Evolutionary conservation across 2,113 vertebrate genomes (phyloP).

Genomic region (Lagenorhynchus albirostris): DNA sequence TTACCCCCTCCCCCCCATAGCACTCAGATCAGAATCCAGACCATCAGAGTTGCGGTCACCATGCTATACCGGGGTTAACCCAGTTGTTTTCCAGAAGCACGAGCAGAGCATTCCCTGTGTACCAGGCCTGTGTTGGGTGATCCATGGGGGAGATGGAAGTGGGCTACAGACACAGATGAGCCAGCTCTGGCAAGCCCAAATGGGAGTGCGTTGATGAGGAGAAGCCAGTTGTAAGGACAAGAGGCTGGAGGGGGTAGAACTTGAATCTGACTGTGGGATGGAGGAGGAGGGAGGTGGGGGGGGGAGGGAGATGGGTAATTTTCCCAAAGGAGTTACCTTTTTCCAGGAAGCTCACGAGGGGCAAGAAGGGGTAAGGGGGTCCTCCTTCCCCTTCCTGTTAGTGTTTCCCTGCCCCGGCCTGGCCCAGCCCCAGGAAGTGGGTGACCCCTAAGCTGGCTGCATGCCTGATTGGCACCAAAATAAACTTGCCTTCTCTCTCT

Average conservation of each 20-base stretch:
- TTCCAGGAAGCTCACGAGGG: slow-evolving; percentile 33
- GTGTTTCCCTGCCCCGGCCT: not conserved
- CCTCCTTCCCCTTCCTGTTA: slow-evolving; percentile 25
- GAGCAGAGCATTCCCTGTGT: not conserved
- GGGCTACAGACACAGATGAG: not conserved
- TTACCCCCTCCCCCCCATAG: not conserved
- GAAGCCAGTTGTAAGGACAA: slow-evolving; percentile 1
- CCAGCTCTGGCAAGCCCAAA: not conserved
- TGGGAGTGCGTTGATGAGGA: not conserved
- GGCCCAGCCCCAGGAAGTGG: slow-evolving; percentile 58
- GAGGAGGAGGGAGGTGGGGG: not conserved
- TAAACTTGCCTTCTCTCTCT: slow-evolving; percentile 70
- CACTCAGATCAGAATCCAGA: not conserved
- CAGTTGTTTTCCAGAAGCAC: not conserved
- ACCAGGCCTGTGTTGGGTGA: not conserved
- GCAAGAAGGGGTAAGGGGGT: slow-evolving; percentile 10
- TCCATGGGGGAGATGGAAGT: not conserved
- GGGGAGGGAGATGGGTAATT: not conserved
- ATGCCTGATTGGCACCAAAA: slow-evolving; percentile 72
- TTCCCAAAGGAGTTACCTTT: slow-evolving; percentile 42
- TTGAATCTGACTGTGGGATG: slow-evolving; percentile 21
- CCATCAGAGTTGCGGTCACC: not conserved
- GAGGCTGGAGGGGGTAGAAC: not conserved
- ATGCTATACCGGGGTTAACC: not conserved
- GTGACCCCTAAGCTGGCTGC: slow-evolving; percentile 68